Base-by-base conservation (phyloP, 2,888 invertebrate species). In the Mythimna lalbum region DNA sequence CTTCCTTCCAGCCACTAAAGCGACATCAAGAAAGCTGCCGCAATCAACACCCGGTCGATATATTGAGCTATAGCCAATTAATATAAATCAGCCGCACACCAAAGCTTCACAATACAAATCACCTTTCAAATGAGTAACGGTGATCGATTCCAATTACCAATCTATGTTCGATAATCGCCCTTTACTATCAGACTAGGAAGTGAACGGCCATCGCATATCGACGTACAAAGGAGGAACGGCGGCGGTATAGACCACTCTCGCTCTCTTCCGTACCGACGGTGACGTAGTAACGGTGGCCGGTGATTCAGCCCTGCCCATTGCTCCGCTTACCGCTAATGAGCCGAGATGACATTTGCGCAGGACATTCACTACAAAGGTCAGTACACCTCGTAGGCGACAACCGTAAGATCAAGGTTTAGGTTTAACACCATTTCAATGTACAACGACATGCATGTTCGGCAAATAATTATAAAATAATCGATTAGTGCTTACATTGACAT, bases 321-420 rank as follows among this genome's bases (percentile, higher is more conserved):
- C 77, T 85, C 84, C 75, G 74, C 73, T 82, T 86, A 80, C 52
- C 78, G 79, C 62, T 88, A 87, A 88, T 87, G 80, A 87, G 84
- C 67, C 68, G 61, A 81, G 88, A 88, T 90, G 90, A 87, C 90
- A 92, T 92, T 92, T 92, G 87, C 79, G 36, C 73, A 70, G 75
- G 73, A 86, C 90, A 73, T 87, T 92, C 90, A 89, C 89, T 88
- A 74, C 56, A 88, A 92, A 92, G 89, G 91, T 87, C 88, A 85
- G 77, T 85, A 74, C 69, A 84, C 79, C 69, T 68, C 65, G 89
- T 85, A 86, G 85, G 87, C 84, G 87, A 90, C 83, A 82, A 80
- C 76, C 70, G 83, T 90, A 90, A 91, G 91, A 91, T 90, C 92
- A 91, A 91, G 90, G 91, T 89, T 87, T 82, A 67, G 79, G 69